Base-by-base conservation (phyloP, 1,140 invertebrate genomes). In the Cotesia typhae region DNA sequence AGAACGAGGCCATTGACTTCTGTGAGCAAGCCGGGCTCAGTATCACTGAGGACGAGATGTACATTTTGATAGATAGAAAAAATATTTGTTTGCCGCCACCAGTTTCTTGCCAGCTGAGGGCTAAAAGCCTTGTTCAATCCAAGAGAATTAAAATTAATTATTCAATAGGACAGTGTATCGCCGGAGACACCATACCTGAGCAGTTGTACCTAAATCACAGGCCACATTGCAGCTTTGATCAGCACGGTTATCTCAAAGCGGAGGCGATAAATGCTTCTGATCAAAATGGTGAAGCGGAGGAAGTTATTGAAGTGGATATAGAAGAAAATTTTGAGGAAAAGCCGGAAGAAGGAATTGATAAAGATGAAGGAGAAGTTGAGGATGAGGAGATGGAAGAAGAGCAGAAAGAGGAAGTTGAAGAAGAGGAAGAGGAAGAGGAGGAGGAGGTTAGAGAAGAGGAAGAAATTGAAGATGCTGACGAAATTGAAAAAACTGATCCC, bases 141-240 rank as follows among this genome's bases (percentile, higher is more conserved):
- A 94, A 94, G 81, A 84, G 90, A 55, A 80, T 79, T 2, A 74
- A 74, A 9, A 28, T 76, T 9, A 72, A 77, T 4, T 79, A 80
- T 5, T 87, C 88, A 1, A 88, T 93, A 4, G 92, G 92, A 1
- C 89, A 91, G 82, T 89, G 90, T 47, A 89, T 94, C 9, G 90
- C 90, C 55, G 92, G 92, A 0, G 87, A 87, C 17, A 66, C 76
- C 9, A 78, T 91, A 67, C 89, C 91, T 1, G 80, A 87, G 35
- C 79, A 87, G 75, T 41, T 81, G 52, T 90, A 88, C 72, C 72
- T 83, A 72, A 84, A 84, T 72, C 89, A 92, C 76, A 79, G 78
- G 3, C 88, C 90, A 0, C 90, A 92, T 74, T 88, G 89, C 14
- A 94, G 93, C 84, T 94, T 94, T 77, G 88, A 90, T 79, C 80